Evolutionary conservation across 2,888 invertebrate genomes (phyloP).

Genomic region (Dendrolimus pini): DNA sequence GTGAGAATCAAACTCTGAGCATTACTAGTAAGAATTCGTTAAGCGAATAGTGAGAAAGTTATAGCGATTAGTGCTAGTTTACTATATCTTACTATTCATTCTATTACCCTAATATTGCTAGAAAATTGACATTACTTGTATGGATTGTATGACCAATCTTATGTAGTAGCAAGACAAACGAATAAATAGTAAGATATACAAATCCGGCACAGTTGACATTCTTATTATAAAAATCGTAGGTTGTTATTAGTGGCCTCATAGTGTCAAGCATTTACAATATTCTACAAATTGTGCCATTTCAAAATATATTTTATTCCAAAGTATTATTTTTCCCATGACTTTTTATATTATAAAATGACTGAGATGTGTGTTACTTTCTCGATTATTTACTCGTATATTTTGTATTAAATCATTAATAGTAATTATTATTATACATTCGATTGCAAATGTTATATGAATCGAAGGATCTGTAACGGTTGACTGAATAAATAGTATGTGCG

Average conservation of each 20-base stretch:
- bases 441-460: background rate
- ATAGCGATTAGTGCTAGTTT: too few species aligned
- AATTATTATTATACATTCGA: background rate
- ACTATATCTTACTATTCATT: too few species aligned
- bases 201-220: too few species aligned
- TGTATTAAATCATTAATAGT: background rate
- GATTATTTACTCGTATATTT: conserved; percentile 1
- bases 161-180: too few species aligned
- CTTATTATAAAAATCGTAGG: conserved; percentile 4
- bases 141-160: too few species aligned
- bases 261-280: conserved; percentile 14
- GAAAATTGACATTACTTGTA: too few species aligned
- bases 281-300: conserved; percentile 24
- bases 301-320: conserved; percentile 9
- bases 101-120: too few species aligned
- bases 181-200: too few species aligned
- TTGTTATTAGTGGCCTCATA: conserved; percentile 19
- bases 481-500: conserved; percentile 11
- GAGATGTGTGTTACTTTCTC: conserved; percentile 4
- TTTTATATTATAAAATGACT: conserved; percentile 17
- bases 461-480: background rate
- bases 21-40: too few species aligned
- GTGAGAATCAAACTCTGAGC: too few species aligned
- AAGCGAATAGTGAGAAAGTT: too few species aligned
- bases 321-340: conserved; percentile 6